Base-by-base conservation (phyloP, 2,113 vertebrate species). In the Emydura subglobosa region DNA sequence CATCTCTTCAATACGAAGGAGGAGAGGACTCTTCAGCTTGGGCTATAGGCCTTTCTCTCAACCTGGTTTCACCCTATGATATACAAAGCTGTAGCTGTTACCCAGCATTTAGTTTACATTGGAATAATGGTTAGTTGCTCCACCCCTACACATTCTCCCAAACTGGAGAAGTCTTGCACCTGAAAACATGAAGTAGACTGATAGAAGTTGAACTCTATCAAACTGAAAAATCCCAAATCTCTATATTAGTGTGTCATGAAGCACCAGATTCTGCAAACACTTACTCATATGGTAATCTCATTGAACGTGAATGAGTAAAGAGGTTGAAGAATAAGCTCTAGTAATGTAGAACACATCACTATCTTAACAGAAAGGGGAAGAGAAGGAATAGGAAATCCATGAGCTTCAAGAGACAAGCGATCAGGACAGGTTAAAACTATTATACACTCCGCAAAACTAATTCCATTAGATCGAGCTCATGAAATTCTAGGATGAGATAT, bases 141-240 rank as follows among this genome's bases (percentile, higher is more conserved):
- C 42, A 44, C 42, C 24, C 39, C 24, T 4, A 39, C 42, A 24
- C 29, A 6, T 24, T 93, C 85, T 96, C 87, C 88, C 83, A 89
- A 91, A 95, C 83, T 85, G 86, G 42, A 95, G 88, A 90, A 96
- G 79, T 92, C 54, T 76, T 22, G 0, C 47, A 54, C 85, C 49
- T 91, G 86, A 88, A 89, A 93, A 29, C 6, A 1, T 79, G 6
- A 83, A n/a, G 79, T 29, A 49, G 84, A 72, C 54, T 44, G 39
- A 92, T 89, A 81, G 93, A 92, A 79, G 93, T 91, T 93, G 86
- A 65, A 76, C 31, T 88, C 65, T 51, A 53, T 82, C 95, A 49
- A 51, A 72, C 0, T 85, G 91, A 94, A 88, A 96, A 94, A 4
- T 76, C 89, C 55, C 86, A 53, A 6, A 0, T 91, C 82, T 86